Percentiles rank a stretch among this genome's conserved stretches.
Evolutionary conservation across 2,797 vertebrate genomes (phyloP).

Genomic region (Odontamblyopus rebecca): DNA sequence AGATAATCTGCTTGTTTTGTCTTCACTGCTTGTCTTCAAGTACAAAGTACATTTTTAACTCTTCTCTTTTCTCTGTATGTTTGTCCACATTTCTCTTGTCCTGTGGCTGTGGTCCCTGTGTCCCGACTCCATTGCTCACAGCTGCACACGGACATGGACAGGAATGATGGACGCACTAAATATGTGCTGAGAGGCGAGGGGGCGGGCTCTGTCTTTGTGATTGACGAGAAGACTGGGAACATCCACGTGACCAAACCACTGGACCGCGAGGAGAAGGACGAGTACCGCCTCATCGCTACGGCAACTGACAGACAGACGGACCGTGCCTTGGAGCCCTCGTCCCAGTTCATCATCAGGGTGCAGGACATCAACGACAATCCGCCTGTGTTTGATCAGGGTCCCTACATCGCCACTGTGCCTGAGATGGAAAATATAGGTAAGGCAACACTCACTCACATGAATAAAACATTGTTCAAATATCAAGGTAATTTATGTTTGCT

Average conservation of each 20-base stretch:
- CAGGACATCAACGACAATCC: constrained; percentile 95
- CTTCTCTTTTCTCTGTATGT: constrained; percentile 24
- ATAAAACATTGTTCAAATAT: background rate
- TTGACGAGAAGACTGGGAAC: constrained; percentile 91
- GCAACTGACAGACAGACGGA: constrained; percentile 88
- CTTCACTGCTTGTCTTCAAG: constrained; percentile 51
- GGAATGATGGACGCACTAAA: constrained; percentile 86
- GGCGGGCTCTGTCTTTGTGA: constrained; percentile 90
- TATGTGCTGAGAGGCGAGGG: constrained; percentile 89
- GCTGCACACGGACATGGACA: constrained; percentile 90
- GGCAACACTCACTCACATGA: background rate
- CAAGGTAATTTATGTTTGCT: background rate
- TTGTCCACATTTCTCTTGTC: constrained; percentile 5
- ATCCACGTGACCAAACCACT: constrained; percentile 92
- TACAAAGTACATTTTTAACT: constrained; percentile 65
- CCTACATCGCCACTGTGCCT: constrained; percentile 86
- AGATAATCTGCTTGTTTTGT: constrained; percentile 67
- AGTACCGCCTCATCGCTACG: constrained; percentile 88
- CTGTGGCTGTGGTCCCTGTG: background rate
- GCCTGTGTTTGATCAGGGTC: constrained; percentile 86
- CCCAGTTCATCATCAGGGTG: constrained; percentile 91
- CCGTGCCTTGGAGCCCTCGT: constrained; percentile 88
- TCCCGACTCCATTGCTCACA: constrained; percentile 26
- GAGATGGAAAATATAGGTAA: constrained; percentile 94
- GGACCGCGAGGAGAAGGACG: constrained; percentile 90